phyloP scores from a whole-genome alignment of 2,113 vertebrate species.

The Ursus arctos region DNA sequence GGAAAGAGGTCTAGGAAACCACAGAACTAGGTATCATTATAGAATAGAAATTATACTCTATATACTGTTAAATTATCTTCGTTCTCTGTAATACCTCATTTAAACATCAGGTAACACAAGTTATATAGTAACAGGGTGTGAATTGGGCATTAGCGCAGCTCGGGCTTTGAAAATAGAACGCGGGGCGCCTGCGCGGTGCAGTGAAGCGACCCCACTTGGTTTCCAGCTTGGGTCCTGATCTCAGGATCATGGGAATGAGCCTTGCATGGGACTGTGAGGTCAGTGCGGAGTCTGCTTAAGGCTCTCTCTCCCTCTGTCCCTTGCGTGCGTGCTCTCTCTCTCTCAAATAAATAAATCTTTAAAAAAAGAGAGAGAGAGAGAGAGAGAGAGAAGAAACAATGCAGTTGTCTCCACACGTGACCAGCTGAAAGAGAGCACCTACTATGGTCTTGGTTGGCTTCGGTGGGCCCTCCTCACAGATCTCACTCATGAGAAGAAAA shows the following conservation, averaged over 20 bases:
- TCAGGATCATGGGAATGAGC: not conserved
- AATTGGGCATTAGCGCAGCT: not conserved
- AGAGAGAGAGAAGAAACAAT: not conserved
- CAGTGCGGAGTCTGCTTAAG: not conserved
- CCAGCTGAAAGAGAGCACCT: not conserved
- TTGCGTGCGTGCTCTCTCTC: not conserved
- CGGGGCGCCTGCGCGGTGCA: not conserved
- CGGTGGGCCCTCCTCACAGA: not conserved
- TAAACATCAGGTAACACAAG: slow-evolving; percentile 11
- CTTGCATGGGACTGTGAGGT: not conserved
- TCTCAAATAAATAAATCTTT: not conserved
- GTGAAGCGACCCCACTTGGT: not conserved
- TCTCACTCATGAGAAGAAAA: not conserved
- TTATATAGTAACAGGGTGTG: not conserved
- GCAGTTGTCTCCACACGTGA: not conserved
- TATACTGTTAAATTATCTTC: not conserved
- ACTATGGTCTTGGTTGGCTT: accelerated
- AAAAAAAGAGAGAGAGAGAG: not conserved
- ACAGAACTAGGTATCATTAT: not conserved
- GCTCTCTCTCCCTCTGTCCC: not conserved
- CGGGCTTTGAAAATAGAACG: not conserved
- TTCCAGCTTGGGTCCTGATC: not conserved
- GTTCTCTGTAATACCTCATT: not conserved
- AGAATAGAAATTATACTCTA: not conserved
- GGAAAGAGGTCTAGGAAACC: not conserved